phyloP scores from a whole-genome alignment of 2,113 vertebrate species.

The Melanotaenia duboulayi region DNA sequence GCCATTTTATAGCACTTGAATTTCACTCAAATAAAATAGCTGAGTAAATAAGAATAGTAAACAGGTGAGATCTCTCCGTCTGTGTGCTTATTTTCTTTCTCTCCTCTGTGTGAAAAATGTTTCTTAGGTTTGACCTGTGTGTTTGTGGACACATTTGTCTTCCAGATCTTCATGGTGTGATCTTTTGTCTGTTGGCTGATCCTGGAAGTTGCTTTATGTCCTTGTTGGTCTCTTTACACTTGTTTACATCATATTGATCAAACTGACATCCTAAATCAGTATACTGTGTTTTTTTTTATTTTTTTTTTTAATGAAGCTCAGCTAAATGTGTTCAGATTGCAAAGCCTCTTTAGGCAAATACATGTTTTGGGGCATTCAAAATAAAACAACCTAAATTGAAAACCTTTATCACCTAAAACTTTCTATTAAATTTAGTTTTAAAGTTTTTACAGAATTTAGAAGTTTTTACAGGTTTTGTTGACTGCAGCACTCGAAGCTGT shows the following conservation, averaged over 20 bases:
- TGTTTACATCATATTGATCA: too few relatives aligned
- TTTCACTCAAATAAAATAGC: neutral
- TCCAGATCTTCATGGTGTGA: too few relatives aligned
- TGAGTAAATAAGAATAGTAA: neutral
- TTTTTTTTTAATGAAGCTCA: neutral
- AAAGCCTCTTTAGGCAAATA: slow-evolving; percentile 1
- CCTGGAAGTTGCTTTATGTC: neutral
- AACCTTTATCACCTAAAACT: too few relatives aligned
- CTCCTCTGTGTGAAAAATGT: neutral
- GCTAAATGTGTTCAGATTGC: neutral
- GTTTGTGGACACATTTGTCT: neutral
- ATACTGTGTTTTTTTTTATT: neutral
- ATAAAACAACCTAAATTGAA: too few relatives aligned
- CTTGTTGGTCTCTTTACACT: neutral
- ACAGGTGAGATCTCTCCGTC: neutral
- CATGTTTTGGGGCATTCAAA: neutral
- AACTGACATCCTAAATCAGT: neutral
- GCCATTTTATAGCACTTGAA: neutral
- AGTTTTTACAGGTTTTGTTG: slow-evolving; percentile 14
- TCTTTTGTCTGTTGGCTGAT: neutral
- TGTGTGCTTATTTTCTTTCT: neutral
- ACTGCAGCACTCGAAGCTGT: slow-evolving; percentile 8
- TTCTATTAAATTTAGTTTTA: slow-evolving; percentile 1
- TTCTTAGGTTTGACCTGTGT: neutral
- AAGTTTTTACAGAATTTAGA: neutral